These are phyloP conservation scores for Eurystomus glaucurus DNA, from an alignment of 2,797 vertebrate genomes.

Conservation along the genomic window DNA sequence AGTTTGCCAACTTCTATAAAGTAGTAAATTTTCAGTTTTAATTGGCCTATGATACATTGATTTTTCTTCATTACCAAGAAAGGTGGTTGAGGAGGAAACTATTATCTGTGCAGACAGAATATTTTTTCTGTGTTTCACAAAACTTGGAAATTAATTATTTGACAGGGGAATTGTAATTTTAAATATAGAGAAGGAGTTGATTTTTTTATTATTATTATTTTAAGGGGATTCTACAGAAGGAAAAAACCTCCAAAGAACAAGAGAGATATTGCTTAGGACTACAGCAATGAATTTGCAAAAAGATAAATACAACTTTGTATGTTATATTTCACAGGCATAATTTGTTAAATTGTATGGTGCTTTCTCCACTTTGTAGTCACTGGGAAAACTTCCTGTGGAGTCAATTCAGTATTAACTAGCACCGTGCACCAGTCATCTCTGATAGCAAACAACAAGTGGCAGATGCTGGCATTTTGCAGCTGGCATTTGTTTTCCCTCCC, in stretches of 20 bases:
- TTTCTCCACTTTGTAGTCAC: neutral
- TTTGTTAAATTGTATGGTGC: neutral
- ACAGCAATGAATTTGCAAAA: neutral
- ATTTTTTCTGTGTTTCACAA: neutral
- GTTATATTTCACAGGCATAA: neutral
- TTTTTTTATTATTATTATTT: neutral
- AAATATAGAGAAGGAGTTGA: neutral
- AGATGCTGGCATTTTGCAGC: neutral
- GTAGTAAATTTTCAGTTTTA: neutral
- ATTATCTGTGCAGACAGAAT: neutral
- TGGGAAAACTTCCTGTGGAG: neutral
- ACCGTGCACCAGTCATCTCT: neutral
- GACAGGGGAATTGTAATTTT: neutral
- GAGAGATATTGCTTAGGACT: neutral
- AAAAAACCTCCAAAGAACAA: neutral
- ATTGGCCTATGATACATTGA: neutral
- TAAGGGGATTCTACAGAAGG: neutral
- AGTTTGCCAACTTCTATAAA: neutral
- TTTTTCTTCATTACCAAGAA: neutral
- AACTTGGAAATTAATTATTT: neutral
- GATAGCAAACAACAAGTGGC: neutral
- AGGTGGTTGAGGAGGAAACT: neutral
- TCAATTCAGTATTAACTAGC: neutral
- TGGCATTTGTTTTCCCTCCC: neutral
- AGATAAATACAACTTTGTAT: neutral